phyloP scores from a whole-genome alignment of 2,113 vertebrate genomes.

The Aptenodytes patagonicus region DNA sequence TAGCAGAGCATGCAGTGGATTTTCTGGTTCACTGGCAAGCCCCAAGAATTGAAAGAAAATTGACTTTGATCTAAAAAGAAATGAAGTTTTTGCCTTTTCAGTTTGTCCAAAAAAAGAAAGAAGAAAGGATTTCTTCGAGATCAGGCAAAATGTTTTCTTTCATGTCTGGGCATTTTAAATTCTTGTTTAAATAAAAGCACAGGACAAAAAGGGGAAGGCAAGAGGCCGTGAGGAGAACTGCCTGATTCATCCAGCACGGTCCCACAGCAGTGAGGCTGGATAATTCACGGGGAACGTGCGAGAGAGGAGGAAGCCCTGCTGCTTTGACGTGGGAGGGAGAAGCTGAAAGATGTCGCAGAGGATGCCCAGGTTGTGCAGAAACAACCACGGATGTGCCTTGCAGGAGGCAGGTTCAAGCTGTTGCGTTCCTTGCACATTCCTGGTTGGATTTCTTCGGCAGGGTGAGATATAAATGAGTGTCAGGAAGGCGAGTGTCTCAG shows the following conservation, averaged over 20 bases:
- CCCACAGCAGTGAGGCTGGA: neutral
- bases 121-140: neutral
- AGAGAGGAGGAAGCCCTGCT: neutral
- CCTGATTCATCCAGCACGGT: neutral
- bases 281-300: neutral
- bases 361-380: neutral
- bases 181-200: neutral
- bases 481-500: neutral
- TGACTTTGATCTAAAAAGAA: neutral
- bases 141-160: neutral
- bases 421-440: neutral
- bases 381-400: neutral
- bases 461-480: neutral
- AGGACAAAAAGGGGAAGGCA: neutral
- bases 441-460: neutral
- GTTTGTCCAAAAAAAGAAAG: neutral
- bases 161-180: neutral
- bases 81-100: neutral
- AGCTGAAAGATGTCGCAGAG: neutral
- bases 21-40: neutral
- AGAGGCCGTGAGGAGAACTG: neutral
- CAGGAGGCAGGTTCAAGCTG: rapidly evolving
- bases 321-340: neutral
- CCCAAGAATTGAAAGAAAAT: neutral
- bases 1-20: neutral